Conservation (phyloP, 2,888 invertebrate genomes). For the Mesorhabditis sp. region DNA sequence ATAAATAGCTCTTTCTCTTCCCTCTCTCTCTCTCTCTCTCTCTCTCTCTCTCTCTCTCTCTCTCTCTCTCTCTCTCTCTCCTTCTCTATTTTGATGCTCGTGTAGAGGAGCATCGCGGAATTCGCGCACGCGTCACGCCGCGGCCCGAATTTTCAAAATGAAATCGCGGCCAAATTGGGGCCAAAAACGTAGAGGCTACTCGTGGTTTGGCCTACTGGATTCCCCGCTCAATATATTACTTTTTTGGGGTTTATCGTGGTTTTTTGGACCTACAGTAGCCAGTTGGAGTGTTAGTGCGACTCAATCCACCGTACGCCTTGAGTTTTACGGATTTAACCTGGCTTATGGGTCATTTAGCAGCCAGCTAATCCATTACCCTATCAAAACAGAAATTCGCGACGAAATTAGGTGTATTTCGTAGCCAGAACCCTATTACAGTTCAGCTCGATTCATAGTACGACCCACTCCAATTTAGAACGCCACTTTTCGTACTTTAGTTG, state of each 20-base stretch:
- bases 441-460: too few species aligned
- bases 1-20: background rate
- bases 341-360: too few species aligned
- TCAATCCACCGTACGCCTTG: too few species aligned
- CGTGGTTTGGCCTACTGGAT: background rate
- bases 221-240: slow-evolving; percentile 14
- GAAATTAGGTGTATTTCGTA: too few species aligned
- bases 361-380: too few species aligned
- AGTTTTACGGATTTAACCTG: too few species aligned
- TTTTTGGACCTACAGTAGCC: too few species aligned
- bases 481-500: too few species aligned
- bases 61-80: background rate
- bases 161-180: slow-evolving; percentile 21
- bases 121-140: slow-evolving; percentile 14
- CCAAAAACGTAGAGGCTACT: slow-evolving; percentile 11
- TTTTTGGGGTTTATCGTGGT: background rate
- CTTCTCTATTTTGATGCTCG: slow-evolving; percentile 11
- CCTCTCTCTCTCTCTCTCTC: slow-evolving; percentile 18
- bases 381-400: too few species aligned
- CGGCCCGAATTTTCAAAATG: slow-evolving; percentile 19
- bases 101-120: slow-evolving; percentile 14
- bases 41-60: slow-evolving; percentile 13
- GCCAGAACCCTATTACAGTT: too few species aligned
- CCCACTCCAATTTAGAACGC: too few species aligned
- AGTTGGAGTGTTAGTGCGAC: too few species aligned